These are phyloP conservation scores for Prunella strophiata DNA, from an alignment of 2,797 vertebrate genomes.

Conservation along the genomic window DNA sequence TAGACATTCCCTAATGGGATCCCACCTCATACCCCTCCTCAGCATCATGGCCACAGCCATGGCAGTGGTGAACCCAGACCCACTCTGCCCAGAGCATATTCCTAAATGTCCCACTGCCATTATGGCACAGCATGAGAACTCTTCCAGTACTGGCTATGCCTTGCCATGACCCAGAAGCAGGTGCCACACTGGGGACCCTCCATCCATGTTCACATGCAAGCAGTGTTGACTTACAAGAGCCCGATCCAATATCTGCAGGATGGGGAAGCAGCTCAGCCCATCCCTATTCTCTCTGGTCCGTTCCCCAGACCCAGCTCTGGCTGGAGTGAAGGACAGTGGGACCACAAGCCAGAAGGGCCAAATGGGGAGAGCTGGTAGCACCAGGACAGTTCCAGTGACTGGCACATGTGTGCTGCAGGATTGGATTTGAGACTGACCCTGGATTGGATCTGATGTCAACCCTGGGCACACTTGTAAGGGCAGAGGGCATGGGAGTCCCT, in stretches of 20 bases:
- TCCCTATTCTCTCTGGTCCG: background rate
- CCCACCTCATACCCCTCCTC: background rate
- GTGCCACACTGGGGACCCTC: background rate
- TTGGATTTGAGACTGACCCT: background rate
- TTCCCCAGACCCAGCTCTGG: background rate
- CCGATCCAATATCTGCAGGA: background rate
- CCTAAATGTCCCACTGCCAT: rapidly evolving
- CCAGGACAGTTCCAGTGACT: rapidly evolving
- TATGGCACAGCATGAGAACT: background rate
- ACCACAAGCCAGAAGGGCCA: background rate
- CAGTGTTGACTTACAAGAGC: background rate
- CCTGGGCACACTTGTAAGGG: slow-evolving; percentile 59
- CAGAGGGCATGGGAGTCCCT: background rate
- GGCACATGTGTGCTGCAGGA: background rate
- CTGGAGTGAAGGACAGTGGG: rapidly evolving
- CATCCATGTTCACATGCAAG: background rate
- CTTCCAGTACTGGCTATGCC: background rate
- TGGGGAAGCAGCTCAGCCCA: background rate
- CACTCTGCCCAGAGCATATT: background rate
- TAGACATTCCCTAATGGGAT: background rate
- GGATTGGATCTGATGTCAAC: background rate
- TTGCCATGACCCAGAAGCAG: background rate
- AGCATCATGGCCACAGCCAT: background rate
- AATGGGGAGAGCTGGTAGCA: background rate
- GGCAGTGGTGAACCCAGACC: background rate